A percentile compares a stretch with the other conserved stretches of the same genome.
These are phyloP conservation scores for Henicopernis longicauda DNA, from an alignment of 2,113 vertebrate genomes.

Conservation along the genomic window DNA sequence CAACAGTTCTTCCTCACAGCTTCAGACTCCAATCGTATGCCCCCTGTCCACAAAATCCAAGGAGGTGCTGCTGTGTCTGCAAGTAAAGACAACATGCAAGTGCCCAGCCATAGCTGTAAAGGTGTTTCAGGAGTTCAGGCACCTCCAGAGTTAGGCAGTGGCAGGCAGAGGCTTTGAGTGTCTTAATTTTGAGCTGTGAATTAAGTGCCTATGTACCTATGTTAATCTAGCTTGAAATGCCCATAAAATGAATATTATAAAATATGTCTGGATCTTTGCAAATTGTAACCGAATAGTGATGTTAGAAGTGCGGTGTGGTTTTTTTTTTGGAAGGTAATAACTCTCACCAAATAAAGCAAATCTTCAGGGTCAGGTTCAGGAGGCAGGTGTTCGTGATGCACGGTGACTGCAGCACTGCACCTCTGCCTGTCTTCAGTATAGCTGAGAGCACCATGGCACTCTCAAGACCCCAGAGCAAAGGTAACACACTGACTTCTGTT, in stretches of 20 bases:
- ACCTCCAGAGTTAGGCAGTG: neutral
- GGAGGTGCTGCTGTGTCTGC: neutral
- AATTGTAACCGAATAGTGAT: neutral
- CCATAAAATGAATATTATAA: neutral
- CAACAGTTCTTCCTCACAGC: neutral
- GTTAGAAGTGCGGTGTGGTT: neutral
- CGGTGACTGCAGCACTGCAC: too few species aligned
- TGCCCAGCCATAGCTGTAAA: neutral
- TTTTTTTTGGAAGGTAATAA: neutral
- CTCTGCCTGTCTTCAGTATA: neutral
- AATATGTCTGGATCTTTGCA: neutral
- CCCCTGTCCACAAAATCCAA: neutral
- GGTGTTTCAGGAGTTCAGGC: neutral
- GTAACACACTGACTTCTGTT: neutral
- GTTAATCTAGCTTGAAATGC: neutral
- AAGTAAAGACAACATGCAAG: neutral
- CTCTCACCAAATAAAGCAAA: neutral
- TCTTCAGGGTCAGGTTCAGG: neutral
- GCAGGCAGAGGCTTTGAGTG: neutral
- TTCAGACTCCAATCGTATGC: neutral
- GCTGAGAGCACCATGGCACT: fast-evolving
- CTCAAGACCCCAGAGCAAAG: neutral
- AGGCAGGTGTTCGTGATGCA: neutral
- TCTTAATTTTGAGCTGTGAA: neutral
- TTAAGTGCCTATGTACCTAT: too few species aligned